phyloP scores from a whole-genome alignment of 2,888 invertebrate species.

The Litoditis marina region DNA sequence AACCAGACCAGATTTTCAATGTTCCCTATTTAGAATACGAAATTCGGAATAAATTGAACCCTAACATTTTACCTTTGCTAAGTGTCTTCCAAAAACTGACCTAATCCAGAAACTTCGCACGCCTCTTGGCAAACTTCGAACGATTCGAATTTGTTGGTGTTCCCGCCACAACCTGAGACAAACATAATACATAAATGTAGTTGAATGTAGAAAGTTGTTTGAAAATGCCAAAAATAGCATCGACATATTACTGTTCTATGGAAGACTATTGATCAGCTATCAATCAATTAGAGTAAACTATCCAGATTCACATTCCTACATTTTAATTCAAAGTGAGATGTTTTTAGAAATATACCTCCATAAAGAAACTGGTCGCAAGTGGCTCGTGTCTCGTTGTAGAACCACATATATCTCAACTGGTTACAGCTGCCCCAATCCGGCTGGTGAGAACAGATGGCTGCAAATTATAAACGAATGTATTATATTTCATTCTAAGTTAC shows the following conservation, averaged over 20 bases:
- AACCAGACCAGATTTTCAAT: too few species aligned
- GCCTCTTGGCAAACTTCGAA: conserved; percentile 53
- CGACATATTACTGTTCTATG: too few species aligned
- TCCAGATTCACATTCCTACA: background rate
- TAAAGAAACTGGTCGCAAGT: conserved; percentile 57
- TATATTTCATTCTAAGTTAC: background rate
- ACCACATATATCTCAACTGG: conserved; percentile 55
- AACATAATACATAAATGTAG: background rate
- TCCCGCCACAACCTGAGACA: conserved; percentile 47
- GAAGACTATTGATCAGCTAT: background rate
- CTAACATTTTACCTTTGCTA: too few species aligned
- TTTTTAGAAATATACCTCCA: conserved; percentile 42
- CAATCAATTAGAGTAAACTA: background rate
- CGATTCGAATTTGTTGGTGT: conserved; percentile 52
- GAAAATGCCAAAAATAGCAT: too few species aligned
- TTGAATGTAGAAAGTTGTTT: too few species aligned
- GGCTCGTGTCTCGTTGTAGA: conserved; percentile 53
- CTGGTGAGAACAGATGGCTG: conserved; percentile 46
- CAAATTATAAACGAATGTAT: background rate
- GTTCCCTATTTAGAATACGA: too few species aligned
- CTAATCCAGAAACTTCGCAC: conserved; percentile 51
- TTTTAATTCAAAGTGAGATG: background rate
- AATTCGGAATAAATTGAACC: too few species aligned
- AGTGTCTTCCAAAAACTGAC: too few species aligned
- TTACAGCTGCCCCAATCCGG: conserved; percentile 59